These are phyloP conservation scores for Corythornis madagascariensis DNA, from an alignment of 2,113 vertebrate genomes.

Conservation along the genomic window DNA sequence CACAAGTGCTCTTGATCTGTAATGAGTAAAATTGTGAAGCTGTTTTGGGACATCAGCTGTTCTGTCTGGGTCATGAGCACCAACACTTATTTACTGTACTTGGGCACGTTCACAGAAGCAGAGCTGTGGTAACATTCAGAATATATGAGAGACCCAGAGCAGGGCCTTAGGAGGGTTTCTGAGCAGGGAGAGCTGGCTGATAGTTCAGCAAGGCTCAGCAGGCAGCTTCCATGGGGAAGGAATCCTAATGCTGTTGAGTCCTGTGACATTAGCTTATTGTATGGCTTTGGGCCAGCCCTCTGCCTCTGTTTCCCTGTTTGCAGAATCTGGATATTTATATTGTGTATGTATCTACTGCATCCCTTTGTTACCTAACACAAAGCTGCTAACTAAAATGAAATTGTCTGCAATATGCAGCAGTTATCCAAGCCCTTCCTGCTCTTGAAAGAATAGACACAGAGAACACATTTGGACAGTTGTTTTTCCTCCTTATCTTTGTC, in stretches of 20 bases:
- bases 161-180: not conserved
- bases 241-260: not conserved
- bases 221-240: too few species aligned
- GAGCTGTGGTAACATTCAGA: not conserved
- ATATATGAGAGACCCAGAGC: not conserved
- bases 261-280: not conserved
- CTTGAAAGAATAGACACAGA: not conserved
- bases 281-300: not conserved
- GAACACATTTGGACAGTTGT: not conserved
- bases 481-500: not conserved
- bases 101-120: not conserved
- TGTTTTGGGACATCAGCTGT: slow-evolving; percentile 26
- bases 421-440: not conserved
- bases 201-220: not conserved
- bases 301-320: not conserved
- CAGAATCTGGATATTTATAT: not conserved
- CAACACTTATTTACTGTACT: not conserved
- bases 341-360: not conserved
- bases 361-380: not conserved
- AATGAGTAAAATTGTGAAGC: not conserved
- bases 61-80: slow-evolving; percentile 24
- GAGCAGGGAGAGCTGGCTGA: not conserved
- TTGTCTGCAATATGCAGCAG: not conserved
- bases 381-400: not conserved
- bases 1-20: slow-evolving; percentile 5